Evolutionary conservation across 1,140 invertebrate species (phyloP).

Genomic region (Aricia agestis): DNA sequence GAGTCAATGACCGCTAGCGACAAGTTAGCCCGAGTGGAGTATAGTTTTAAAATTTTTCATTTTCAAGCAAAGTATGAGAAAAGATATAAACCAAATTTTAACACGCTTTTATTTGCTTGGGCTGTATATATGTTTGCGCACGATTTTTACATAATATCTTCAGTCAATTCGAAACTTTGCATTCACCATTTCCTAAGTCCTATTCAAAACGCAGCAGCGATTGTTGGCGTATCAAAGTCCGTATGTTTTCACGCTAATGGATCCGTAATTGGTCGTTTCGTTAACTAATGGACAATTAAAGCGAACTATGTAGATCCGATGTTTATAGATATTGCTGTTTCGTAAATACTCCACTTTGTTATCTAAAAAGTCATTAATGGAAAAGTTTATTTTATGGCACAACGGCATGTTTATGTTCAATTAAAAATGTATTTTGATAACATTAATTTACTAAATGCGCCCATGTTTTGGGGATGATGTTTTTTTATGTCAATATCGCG

Average conservation of each 20-base stretch:
- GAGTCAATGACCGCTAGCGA: too few species aligned
- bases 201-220: background rate
- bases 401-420: background rate
- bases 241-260: constrained; percentile 50
- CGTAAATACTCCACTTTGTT: constrained; percentile 25
- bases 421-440: background rate
- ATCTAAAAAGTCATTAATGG: constrained; percentile 16
- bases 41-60: too few species aligned
- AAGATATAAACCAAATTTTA: too few species aligned
- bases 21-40: too few species aligned
- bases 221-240: background rate
- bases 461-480: too few species aligned
- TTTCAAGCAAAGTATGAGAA: too few species aligned
- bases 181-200: too few species aligned
- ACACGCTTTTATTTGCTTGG: too few species aligned
- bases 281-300: constrained; percentile 70
- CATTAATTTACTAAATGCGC: background rate
- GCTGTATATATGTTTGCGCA: too few species aligned
- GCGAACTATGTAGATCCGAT: constrained; percentile 52
- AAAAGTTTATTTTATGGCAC: constrained; percentile 9
- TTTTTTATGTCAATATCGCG: too few species aligned
- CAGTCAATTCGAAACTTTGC: too few species aligned
- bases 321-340: constrained; percentile 37
- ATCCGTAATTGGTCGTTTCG: constrained; percentile 64
- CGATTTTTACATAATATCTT: too few species aligned